Evolutionary conservation across 2,113 vertebrate species (phyloP), one percentile per base, ranked within the genome.

Genomic region (Calyptommatus sinebrachiatus): DNA sequence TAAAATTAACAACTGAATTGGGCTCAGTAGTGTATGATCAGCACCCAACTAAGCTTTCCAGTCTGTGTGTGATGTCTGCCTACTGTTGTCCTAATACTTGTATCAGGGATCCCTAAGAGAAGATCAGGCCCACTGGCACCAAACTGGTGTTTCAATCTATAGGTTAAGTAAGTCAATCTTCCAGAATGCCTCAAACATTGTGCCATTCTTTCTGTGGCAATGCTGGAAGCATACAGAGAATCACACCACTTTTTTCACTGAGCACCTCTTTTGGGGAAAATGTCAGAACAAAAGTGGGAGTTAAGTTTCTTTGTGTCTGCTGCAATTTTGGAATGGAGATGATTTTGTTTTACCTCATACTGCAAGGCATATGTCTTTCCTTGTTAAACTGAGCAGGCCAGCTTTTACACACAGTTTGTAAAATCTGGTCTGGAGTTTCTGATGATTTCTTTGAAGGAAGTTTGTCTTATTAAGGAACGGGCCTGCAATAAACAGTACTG

Each of bases 381-480:
- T 74, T 28, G 1, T 45, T 69, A 24, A 62, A 62, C 21, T 48
- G 65, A 75, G 41, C 53, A 69, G 69, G 72, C n/a, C 48, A 50
- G 48, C 48, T 50, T 50, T 14, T 50, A 8, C 48, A 50, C 8
- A 65, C 35, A 41, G n/a, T n/a, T 28, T 2, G 1, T 18, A 60
- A 67, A 77, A 7, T 31, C 26, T 66, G 48, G 2, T 18, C 28
- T 60, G 50, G n/a, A 50, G 12, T 74, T 45, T 41, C 53, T n/a
- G 46, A 46, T 63, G 65, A 62, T 9, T 28, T 50, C 28, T 31
- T 62, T 24, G 28, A 62, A 29, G 16, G 24, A 16, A 50, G 48
- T 7, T 28, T 62, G 24, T 28, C 69, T 67, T 72, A 71, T 28
- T n/a, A 35, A 48, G 61, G 60, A 10, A 0, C 0, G 26, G 71